A percentile compares a stretch with the other conserved stretches of the same genome.
phyloP scores from a whole-genome alignment of 2,113 vertebrate species.

The Engystomops pustulosus region DNA sequence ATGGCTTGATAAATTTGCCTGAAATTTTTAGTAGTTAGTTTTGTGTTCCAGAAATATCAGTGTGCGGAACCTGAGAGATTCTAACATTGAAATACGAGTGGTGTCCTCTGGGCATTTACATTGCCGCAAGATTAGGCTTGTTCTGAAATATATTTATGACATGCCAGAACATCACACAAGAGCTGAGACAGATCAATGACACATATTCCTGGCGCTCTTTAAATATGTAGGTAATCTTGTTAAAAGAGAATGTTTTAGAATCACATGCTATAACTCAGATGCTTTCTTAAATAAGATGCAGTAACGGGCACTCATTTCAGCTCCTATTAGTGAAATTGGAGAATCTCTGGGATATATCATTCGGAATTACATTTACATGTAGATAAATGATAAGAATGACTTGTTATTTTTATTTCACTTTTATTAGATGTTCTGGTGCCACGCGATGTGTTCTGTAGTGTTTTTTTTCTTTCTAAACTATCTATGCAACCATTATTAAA shows the following conservation, averaged over 20 bases:
- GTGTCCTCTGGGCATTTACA: constrained; percentile 54
- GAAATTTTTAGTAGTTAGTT: constrained; percentile 56
- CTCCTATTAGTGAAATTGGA: constrained; percentile 12
- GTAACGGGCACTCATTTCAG: not conserved
- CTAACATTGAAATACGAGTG: constrained; percentile 49
- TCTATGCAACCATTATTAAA: too few species aligned
- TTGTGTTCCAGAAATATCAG: constrained; percentile 50
- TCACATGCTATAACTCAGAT: not conserved
- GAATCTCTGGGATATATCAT: not conserved
- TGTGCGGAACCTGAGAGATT: constrained; percentile 34
- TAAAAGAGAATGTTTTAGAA: constrained; percentile 44
- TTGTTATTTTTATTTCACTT: not conserved
- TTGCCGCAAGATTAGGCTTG: constrained; percentile 47
- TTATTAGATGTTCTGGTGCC: not conserved
- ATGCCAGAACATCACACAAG: constrained; percentile 39
- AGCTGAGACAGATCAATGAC: constrained; percentile 47
- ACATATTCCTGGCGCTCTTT: constrained; percentile 23
- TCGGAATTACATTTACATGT: constrained; percentile 9
- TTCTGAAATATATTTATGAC: constrained; percentile 56
- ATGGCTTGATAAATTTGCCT: constrained; percentile 57
- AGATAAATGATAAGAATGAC: not conserved
- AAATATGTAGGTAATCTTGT: constrained; percentile 43
- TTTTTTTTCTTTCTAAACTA: too few species aligned
- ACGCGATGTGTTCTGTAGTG: not conserved
- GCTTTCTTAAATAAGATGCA: constrained; percentile 10